Evolutionary conservation across 2,113 vertebrate species (phyloP).

Genomic region (Vulpes lagopus): DNA sequence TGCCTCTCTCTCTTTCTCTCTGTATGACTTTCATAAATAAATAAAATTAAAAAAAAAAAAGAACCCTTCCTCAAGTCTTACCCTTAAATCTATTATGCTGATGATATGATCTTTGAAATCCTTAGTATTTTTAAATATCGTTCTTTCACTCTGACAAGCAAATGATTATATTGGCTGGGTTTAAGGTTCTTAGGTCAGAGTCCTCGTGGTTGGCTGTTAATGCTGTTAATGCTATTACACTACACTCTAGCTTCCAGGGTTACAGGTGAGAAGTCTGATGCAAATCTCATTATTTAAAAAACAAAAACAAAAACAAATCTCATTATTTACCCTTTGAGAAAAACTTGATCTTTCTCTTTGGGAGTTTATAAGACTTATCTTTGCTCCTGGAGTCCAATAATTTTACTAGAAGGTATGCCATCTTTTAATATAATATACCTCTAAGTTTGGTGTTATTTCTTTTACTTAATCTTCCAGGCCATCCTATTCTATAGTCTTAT

Average conservation of each 20-base stretch:
- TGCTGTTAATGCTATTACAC: background rate
- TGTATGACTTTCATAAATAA: too few species aligned
- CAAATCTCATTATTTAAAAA: background rate
- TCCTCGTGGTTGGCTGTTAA: background rate
- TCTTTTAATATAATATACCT: background rate
- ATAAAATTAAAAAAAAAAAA: too few species aligned
- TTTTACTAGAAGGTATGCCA: background rate
- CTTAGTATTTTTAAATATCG: background rate
- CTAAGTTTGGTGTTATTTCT: background rate
- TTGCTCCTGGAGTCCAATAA: background rate
- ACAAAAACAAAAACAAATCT: background rate
- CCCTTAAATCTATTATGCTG: background rate
- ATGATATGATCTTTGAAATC: background rate
- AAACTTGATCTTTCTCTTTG: slow-evolving; percentile 1
- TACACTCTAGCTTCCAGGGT: background rate
- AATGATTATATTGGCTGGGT: background rate
- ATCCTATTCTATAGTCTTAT: background rate
- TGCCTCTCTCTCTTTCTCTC: too few species aligned
- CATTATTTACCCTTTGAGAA: background rate
- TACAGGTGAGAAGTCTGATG: background rate
- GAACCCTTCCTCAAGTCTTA: background rate
- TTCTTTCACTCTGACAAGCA: background rate
- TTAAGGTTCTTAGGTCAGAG: background rate
- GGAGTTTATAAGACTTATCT: background rate
- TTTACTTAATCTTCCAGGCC: background rate